Conservation (phyloP, 2,797 vertebrate species). For the Syngnathus acus region DNA sequence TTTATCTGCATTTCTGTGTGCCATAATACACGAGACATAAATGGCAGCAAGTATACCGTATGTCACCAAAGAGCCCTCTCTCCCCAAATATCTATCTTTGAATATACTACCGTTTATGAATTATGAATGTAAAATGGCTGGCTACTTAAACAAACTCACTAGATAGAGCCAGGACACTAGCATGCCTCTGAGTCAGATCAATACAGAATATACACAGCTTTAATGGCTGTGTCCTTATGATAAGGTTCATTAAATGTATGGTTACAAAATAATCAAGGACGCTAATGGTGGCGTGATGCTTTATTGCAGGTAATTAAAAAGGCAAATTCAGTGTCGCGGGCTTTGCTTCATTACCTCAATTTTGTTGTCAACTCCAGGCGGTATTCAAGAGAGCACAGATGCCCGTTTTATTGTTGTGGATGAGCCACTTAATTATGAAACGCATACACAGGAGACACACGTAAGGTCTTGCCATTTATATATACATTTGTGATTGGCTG, state of each 20-base stretch:
- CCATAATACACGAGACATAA: not conserved
- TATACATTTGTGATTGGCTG: not conserved
- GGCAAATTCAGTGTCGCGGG: not conserved
- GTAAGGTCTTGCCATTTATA: not conserved
- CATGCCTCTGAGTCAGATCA: not conserved
- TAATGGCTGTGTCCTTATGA: not conserved
- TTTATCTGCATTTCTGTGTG: not conserved
- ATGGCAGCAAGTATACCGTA: not conserved
- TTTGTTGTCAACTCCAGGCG: not conserved
- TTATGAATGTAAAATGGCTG: not conserved
- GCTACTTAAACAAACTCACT: not conserved
- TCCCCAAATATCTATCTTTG: not conserved
- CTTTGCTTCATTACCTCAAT: not conserved
- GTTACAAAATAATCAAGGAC: not conserved
- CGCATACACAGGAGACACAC: not conserved
- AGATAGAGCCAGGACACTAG: not conserved
- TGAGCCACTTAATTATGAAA: conserved; percentile 1
- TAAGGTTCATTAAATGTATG: conserved; percentile 5
- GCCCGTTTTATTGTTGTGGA: not conserved
- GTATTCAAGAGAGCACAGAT: not conserved
- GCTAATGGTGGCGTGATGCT: not conserved
- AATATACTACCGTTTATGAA: not conserved
- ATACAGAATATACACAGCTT: not conserved
- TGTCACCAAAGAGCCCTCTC: not conserved
- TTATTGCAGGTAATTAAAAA: conserved; percentile 1